A percentile compares a stretch with the other conserved stretches of the same genome.
These are phyloP conservation scores for Penaeus japonicus DNA, from an alignment of 1,140 invertebrate species.

Conservation along the genomic window DNA sequence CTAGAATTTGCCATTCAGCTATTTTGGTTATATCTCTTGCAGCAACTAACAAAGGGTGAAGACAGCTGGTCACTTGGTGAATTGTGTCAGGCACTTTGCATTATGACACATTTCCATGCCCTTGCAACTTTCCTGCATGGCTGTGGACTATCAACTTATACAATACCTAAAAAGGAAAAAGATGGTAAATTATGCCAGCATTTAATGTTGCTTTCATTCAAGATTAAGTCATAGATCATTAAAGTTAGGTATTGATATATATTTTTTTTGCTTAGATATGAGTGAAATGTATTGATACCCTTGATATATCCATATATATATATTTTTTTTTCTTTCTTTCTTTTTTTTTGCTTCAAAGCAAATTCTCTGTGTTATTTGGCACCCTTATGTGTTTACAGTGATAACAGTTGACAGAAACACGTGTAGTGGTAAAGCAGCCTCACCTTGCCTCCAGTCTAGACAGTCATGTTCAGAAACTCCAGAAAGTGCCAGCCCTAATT, in stretches of 20 bases:
- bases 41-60: conserved; percentile 78
- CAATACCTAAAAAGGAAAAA: conserved; percentile 18
- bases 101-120: conserved; percentile 87
- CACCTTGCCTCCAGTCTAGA: neutral
- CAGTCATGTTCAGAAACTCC: conserved; percentile 2
- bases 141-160: conserved; percentile 64
- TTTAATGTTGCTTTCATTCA: no score
- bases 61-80: conserved; percentile 87
- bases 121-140: conserved; percentile 87
- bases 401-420: neutral
- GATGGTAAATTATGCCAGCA: neutral
- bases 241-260: no score
- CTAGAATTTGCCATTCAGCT: neutral
- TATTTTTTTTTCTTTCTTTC: no score
- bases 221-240: no score
- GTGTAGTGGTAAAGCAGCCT: neutral
- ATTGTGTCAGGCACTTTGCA: conserved; percentile 84
- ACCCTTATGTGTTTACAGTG: no score
- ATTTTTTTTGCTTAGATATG: no score
- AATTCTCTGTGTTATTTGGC: no score
- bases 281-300: no score
- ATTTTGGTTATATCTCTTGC: conserved; percentile 57
- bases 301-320: no score
- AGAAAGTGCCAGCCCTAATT: neutral
- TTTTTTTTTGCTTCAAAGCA: no score